Evolutionary conservation across 2,113 vertebrate genomes (phyloP), one percentile per base, ranked within the genome.

Genomic region (Garra rufa): DNA sequence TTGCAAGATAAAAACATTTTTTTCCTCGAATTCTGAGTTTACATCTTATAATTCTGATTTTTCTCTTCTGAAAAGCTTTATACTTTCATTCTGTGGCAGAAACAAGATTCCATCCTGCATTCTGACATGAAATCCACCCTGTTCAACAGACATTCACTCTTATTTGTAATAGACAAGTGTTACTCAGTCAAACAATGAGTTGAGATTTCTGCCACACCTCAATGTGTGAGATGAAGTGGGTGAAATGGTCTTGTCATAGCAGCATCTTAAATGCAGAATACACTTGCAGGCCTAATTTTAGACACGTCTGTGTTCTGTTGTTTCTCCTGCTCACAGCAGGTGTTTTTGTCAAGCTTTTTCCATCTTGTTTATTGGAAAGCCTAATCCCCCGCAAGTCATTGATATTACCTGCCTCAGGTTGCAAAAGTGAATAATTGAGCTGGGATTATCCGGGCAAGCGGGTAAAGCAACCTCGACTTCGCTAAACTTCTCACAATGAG

Each of bases 381-480:
- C 59, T 73, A 77, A 52, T 85, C 57, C 81, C 55, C 77, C 73
- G 46, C 73, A 76, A 83, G 73, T 78, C 63, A 55, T 57, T 79
- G 71, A 75, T 75, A 78, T 76, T 76, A 83, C 74, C 48, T 78
- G 74, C 79, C 67, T 57, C 24, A 50, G 76, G 85, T 84, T 65
- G 57, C 44, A 76, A 74, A 75, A 76, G 76, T 59, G 52, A 86
- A 82, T 75, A 67, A 87, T 76, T 87, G 75, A 87, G 50, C 34
- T 52, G 43, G 82, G 82, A 80, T 83, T 84, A 75, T 84, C 67
- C 2, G 3, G 13, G 9, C 30, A 52, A 61, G 81, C 52, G 19
- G 44, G 80, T 61, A 71, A 78, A 74, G 50, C 63, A 15, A 14
- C 59, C 28, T 24, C 65, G 10, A 55, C 55, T 67, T 80, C 46